These are phyloP conservation scores for Nanorana parkeri DNA, from an alignment of 2,113 vertebrate species.

Conservation along the genomic window DNA sequence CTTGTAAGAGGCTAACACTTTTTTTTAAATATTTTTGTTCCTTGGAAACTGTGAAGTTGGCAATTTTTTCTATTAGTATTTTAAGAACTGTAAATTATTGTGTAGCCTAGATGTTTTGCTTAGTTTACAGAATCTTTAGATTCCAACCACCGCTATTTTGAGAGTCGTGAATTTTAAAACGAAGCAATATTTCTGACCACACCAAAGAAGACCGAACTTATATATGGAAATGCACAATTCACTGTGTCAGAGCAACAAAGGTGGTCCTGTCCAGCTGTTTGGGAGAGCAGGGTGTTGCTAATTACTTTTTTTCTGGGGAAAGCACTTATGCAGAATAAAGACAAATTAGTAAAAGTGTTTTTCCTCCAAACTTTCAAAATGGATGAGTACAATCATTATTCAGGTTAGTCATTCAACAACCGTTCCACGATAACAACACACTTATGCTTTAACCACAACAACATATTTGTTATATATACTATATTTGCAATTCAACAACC, in stretches of 20 bases:
- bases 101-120: slow-evolving; percentile 42
- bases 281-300: slow-evolving; percentile 8
- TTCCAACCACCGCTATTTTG: slow-evolving; percentile 53
- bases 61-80: slow-evolving; percentile 8
- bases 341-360: no score
- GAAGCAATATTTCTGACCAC: slow-evolving; percentile 56
- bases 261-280: slow-evolving; percentile 53
- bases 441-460: no score
- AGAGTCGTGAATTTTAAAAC: slow-evolving; percentile 34
- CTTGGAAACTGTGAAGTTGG: neutral
- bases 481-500: no score
- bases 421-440: no score
- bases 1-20: neutral
- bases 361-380: no score
- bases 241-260: slow-evolving; percentile 42
- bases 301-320: no score
- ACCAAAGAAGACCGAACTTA: slow-evolving; percentile 46
- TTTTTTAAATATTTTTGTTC: neutral
- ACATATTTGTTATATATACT: no score
- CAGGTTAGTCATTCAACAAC: no score
- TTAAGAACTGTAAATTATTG: slow-evolving; percentile 48
- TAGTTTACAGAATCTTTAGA: slow-evolving; percentile 48
- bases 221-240: slow-evolving; percentile 48
- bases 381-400: no score
- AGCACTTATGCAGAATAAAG: no score